phyloP scores from a whole-genome alignment of 2,888 invertebrate genomes.

The Conops quadrifasciatus region DNA sequence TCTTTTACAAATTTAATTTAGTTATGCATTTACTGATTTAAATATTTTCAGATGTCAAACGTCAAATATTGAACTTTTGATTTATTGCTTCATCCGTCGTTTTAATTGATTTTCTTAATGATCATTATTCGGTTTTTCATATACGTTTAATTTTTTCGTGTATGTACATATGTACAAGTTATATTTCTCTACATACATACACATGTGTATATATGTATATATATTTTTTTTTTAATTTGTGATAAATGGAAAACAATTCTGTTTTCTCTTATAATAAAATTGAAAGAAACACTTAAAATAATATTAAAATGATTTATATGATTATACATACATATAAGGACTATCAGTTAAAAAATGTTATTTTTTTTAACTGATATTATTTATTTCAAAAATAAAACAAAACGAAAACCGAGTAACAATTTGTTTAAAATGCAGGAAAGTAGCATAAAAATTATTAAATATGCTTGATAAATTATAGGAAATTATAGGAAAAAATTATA shows the following conservation, averaged over 20 bases:
- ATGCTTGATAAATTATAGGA: constrained; percentile 29
- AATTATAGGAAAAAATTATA: constrained; percentile 15
- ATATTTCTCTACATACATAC: too few relatives aligned
- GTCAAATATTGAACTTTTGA: too few relatives aligned
- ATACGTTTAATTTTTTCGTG: too few relatives aligned
- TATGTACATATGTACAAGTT: too few relatives aligned
- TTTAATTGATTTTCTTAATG: too few relatives aligned
- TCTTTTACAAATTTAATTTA: too few relatives aligned
- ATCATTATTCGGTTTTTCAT: too few relatives aligned
- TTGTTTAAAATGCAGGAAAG: constrained; percentile 39
- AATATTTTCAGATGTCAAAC: too few relatives aligned
- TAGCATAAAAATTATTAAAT: constrained; percentile 37
- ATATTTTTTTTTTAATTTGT: constrained; percentile 18
- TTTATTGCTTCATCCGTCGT: too few relatives aligned
- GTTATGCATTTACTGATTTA: too few relatives aligned
- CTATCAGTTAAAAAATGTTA: constrained; percentile 33
- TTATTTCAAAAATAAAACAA: constrained; percentile 39
- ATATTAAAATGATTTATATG: constrained; percentile 32
- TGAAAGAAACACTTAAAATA: constrained; percentile 35
- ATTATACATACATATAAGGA: constrained; percentile 33
- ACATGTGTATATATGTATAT: constrained; percentile 16
- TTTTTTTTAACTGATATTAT: too few relatives aligned
- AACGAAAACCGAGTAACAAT: constrained; percentile 23
- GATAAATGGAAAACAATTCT: constrained; percentile 39
- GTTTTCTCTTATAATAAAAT: constrained; percentile 28